Conservation (phyloP, 2,888 invertebrate species). For the Bellardia pandia region DNA sequence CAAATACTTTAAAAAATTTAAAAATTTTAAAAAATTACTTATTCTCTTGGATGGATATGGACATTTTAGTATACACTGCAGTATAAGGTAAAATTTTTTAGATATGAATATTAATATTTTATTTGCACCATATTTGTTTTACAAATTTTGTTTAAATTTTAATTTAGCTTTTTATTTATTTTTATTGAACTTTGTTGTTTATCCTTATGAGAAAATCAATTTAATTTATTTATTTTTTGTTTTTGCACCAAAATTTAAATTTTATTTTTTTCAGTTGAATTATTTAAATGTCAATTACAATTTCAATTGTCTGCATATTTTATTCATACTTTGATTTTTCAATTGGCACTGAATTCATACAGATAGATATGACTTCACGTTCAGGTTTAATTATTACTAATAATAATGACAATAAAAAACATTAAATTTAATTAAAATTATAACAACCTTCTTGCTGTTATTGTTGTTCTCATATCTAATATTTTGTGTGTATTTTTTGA, state of each 20-base stretch:
- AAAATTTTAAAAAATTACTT: slow-evolving; percentile 39
- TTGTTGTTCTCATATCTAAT: slow-evolving; percentile 47
- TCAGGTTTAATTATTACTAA: slow-evolving; percentile 51
- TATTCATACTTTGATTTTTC: slow-evolving; percentile 35
- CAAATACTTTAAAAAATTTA: no score
- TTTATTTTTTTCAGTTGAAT: slow-evolving; percentile 15
- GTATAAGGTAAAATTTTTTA: not conserved
- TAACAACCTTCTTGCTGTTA: slow-evolving; percentile 27
- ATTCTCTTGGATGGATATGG: not conserved
- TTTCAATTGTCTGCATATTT: slow-evolving; percentile 34
- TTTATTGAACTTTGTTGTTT: not conserved
- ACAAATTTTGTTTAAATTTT: not conserved
- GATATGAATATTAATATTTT: not conserved
- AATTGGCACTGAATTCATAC: slow-evolving; percentile 44
- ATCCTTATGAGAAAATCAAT: not conserved
- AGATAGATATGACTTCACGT: slow-evolving; percentile 41
- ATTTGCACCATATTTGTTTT: not conserved
- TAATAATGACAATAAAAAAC: slow-evolving; percentile 27
- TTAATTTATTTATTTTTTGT: not conserved
- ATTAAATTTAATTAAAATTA: slow-evolving; percentile 47
- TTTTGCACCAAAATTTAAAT: not conserved
- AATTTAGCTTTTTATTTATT: not conserved
- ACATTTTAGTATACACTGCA: not conserved
- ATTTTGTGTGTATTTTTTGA: slow-evolving; percentile 3
- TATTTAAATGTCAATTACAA: slow-evolving; percentile 16